phyloP scores from a whole-genome alignment of 1,140 invertebrate species.

The Artemia franciscana region DNA sequence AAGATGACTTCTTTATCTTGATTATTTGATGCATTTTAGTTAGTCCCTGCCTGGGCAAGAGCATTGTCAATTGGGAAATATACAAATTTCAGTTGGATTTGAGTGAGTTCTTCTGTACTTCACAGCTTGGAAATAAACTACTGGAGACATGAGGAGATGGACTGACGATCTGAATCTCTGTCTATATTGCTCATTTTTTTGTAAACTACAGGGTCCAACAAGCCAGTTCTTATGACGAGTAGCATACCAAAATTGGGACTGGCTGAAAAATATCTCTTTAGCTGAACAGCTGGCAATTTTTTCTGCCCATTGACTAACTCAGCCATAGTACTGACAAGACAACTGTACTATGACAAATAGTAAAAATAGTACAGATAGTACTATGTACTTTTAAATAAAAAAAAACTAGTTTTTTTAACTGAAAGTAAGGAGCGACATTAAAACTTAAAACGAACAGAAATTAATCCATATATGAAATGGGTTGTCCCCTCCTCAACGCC shows the following conservation, averaged over 20 bases:
- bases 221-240: not conserved
- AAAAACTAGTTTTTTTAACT: not conserved
- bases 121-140: no score
- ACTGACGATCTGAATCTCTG: no score
- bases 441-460: not conserved
- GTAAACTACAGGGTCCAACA: not conserved
- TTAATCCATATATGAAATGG: no score
- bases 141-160: no score
- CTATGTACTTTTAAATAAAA: not conserved
- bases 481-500: no score
- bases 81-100: no score
- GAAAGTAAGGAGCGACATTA: not conserved
- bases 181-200: no score
- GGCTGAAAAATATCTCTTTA: not conserved
- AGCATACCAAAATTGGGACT: not conserved
- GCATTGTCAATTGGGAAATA: no score
- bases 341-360: not conserved
- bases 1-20: no score
- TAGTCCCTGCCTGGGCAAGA: no score
- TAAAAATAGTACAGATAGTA: not conserved
- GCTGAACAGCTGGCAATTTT: not conserved
- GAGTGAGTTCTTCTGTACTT: no score
- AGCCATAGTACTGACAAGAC: not conserved
- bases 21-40: no score
- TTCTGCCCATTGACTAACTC: not conserved